Evolutionary conservation across 2,113 vertebrate genomes (phyloP).

Genomic region (Dendropsophus ebraccatus): DNA sequence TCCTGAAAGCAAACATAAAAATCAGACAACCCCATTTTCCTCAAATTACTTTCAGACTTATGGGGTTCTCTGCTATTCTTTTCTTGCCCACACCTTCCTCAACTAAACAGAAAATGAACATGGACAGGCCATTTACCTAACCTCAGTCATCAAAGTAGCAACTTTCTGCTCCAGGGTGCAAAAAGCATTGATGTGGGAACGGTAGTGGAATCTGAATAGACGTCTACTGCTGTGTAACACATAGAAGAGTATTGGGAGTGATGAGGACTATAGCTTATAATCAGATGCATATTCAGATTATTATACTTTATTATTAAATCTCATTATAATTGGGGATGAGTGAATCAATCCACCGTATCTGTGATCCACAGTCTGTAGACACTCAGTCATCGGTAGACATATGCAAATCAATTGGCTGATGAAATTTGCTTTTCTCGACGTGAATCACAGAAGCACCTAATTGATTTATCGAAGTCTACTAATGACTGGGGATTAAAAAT

Average conservation of each 20-base stretch:
- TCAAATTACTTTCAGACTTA: slow-evolving; percentile 82
- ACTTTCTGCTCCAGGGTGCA: neutral
- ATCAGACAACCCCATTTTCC: slow-evolving; percentile 73
- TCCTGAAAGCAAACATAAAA: slow-evolving; percentile 80
- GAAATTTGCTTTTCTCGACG: neutral
- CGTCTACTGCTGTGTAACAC: neutral
- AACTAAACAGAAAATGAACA: slow-evolving; percentile 3
- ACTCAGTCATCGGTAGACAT: neutral
- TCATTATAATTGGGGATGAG: neutral
- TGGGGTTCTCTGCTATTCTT: slow-evolving; percentile 55
- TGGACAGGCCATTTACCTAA: slow-evolving; percentile 45
- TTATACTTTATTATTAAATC: neutral
- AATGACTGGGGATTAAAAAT: neutral
- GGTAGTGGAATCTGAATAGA: neutral
- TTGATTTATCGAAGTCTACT: neutral
- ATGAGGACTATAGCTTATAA: neutral
- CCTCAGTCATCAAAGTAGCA: slow-evolving; percentile 38
- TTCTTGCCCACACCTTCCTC: neutral
- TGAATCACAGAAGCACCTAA: neutral
- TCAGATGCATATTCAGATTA: neutral
- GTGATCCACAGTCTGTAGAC: neutral
- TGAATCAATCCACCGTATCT: neutral
- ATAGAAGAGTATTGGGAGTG: too few species aligned
- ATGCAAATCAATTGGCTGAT: neutral
- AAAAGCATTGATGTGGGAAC: neutral